A percentile compares a stretch with the other conserved stretches of the same genome.
These are phyloP conservation scores for Hanleya hanleyi DNA, from an alignment of 2,888 invertebrate species.

Conservation along the genomic window DNA sequence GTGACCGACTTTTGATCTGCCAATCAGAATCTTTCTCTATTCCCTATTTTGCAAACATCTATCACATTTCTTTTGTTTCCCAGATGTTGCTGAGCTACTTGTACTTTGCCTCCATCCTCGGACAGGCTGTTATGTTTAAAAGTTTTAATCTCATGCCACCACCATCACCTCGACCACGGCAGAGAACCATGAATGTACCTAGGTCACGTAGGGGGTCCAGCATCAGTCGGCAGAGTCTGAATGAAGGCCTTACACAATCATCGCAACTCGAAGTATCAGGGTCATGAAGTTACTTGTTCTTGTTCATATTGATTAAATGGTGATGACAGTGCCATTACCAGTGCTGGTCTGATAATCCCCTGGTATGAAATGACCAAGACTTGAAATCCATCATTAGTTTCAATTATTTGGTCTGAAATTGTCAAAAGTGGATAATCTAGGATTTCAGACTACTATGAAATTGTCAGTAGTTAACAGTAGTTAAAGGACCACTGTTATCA, in stretches of 20 bases:
- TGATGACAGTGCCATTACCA: background rate
- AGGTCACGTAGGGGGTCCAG: background rate
- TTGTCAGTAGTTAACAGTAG: no score
- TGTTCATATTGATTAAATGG: background rate
- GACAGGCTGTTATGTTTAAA: conserved; percentile 36
- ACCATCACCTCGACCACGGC: no score
- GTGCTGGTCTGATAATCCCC: no score
- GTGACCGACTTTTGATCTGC: no score
- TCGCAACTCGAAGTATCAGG: background rate
- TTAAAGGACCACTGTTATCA: no score
- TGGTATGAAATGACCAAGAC: no score
- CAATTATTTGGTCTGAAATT: no score
- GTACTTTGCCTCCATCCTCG: conserved; percentile 61
- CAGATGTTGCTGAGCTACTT: conserved; percentile 64
- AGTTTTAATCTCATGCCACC: background rate
- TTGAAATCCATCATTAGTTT: no score
- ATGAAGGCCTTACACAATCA: background rate
- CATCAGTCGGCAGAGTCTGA: background rate
- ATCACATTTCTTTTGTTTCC: background rate
- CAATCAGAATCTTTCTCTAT: background rate
- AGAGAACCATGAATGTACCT: background rate
- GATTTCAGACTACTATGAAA: no score
- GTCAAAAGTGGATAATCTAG: no score
- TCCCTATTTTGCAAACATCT: background rate
- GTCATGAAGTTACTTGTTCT: background rate